Evolutionary conservation across 2,888 invertebrate species (phyloP), one percentile per base, ranked within the genome.

Genomic region (Polydrusus tereticollis): DNA sequence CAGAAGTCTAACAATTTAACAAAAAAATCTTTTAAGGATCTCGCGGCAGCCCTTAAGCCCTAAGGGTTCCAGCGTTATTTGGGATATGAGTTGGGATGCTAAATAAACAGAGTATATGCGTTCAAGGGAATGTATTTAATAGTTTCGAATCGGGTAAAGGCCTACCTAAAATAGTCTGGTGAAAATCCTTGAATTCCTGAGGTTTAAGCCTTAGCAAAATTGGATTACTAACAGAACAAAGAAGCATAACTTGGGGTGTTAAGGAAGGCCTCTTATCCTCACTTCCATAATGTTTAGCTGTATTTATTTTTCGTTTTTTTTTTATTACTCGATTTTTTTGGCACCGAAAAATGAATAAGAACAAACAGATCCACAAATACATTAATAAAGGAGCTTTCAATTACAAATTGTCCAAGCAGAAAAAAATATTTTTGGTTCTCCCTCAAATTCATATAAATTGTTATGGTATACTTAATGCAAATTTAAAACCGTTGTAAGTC

Each of bases 121-220:
- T 70, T 59, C 64, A 65, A 70, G 70, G 59, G 60, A 70, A 70
- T 59, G 59, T 65, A 65, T 59, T 59, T 70, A 70, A 70, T 70
- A 70, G 59, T 70, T 65, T 70, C 47, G 52, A 63, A 64, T 69
- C 41, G 65, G 65, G 26, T 10, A 18, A n/a, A 43, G 41, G 43
- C 23, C 43, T 21, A 43, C 60, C 60, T 43, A 60, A 43, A 60
- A 60, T 60, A 60, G 26, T 45, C 16, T 41, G 43, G 68, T 60
- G 59, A 58, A 67, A 67, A 67, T 67, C 67, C 64, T 64, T 23
- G 12, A 43, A 64, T 64, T 64, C 52, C 45, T 43, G 33, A 67
- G 45, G 58, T 67, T n/a, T 33, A 59, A 59, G 57, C 59, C 59
- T 18, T 26, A 41, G 33, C 43, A 45, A 47, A 47, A 47, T 47